These are phyloP conservation scores for Takifugu rubripes DNA, from an alignment of 2,797 vertebrate genomes.

Conservation along the genomic window DNA sequence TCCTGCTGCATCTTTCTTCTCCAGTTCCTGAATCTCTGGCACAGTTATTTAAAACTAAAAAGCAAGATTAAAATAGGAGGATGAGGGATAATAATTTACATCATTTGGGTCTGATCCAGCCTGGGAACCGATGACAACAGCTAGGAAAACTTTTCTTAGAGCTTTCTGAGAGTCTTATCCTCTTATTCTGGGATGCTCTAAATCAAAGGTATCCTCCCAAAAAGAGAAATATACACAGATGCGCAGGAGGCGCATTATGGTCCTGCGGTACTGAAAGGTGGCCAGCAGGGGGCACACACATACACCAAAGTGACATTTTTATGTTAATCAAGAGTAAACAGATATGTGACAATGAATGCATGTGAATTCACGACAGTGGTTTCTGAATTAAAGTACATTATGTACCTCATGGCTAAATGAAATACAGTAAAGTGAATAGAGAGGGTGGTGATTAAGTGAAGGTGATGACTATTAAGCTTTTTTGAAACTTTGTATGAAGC, in stretches of 20 bases:
- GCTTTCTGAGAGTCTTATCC: background rate
- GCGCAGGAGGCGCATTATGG: conserved; percentile 7
- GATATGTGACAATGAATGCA: background rate
- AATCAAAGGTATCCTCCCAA: conserved; percentile 5
- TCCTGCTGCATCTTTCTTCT: conserved; percentile 15
- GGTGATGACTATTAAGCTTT: conserved; percentile 20
- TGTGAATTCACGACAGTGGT: conserved; percentile 7
- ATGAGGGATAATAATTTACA: conserved; percentile 6
- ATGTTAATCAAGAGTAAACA: conserved; percentile 1
- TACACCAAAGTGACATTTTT: conserved; percentile 31
- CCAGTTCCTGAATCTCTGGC: conserved; percentile 6
- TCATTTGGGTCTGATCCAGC: conserved; percentile 19
- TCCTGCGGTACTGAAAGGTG: conserved; percentile 30
- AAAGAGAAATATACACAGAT: conserved; percentile 3
- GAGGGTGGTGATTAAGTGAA: conserved; percentile 9
- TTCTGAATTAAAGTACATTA: conserved; percentile 5
- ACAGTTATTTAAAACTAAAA: conserved; percentile 34
- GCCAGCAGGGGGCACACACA: conserved; percentile 62
- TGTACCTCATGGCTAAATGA: background rate
- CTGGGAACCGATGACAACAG: background rate
- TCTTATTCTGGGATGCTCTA: conserved; percentile 6
- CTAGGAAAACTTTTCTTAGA: background rate
- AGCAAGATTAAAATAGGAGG: conserved; percentile 26
- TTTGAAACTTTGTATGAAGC: conserved; percentile 1
- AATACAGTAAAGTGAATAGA: background rate